A percentile compares a stretch with the other conserved stretches of the same genome.
Conservation (phyloP, 2,888 invertebrate genomes). For the Amphipoea oculea region DNA sequence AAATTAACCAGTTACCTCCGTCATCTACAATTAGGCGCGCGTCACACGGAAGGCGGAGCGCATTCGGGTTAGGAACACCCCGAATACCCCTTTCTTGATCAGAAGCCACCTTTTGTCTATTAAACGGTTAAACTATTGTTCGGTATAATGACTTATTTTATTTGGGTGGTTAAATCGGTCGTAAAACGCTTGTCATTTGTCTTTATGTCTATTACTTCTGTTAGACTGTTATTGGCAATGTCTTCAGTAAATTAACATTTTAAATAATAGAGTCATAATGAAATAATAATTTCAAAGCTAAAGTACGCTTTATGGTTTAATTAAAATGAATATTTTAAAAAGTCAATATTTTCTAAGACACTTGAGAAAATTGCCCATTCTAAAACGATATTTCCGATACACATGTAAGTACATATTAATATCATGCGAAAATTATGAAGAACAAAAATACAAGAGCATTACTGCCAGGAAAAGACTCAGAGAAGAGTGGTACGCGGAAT, state of each 20-base stretch:
- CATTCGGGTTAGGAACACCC: conserved; percentile 19
- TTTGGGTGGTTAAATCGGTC: conserved; percentile 10
- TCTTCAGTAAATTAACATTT: conserved; percentile 3
- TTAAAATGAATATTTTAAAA: neutral
- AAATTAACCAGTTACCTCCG: conserved; percentile 61
- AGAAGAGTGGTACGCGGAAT: neutral
- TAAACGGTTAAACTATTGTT: conserved; percentile 38
- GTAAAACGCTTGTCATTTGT: conserved; percentile 34
- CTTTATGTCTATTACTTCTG: neutral
- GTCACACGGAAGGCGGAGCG: conserved; percentile 50
- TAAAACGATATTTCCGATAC: neutral
- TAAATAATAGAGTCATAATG: neutral
- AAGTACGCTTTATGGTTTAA: neutral
- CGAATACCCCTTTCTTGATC: conserved; percentile 40
- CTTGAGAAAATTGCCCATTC: neutral
- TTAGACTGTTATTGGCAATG: conserved; percentile 3
- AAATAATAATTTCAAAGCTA: neutral
- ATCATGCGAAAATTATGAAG: neutral
- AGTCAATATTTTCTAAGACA: too few species aligned
- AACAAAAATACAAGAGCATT: neutral
- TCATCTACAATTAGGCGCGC: conserved; percentile 57
- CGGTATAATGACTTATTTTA: conserved; percentile 32
- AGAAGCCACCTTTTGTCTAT: conserved; percentile 50
- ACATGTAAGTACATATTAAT: neutral
- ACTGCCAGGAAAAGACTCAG: neutral